Base-by-base conservation (phyloP, 2,113 vertebrate genomes). In the Psammodynastes pulverulentus region DNA sequence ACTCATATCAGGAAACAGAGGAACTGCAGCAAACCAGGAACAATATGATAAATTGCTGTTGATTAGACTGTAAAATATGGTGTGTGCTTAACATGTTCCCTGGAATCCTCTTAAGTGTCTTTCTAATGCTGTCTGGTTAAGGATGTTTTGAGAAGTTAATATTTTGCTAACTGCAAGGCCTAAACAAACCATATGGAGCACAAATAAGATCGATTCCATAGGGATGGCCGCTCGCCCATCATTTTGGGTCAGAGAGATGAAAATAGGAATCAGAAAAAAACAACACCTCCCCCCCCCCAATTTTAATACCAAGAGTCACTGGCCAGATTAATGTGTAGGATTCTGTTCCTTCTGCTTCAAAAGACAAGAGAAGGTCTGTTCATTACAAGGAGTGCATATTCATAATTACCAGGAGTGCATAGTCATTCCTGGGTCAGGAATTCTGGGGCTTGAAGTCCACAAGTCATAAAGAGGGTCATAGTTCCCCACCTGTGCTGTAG, bases 1-100 rank as follows among this genome's bases (percentile, higher is more conserved):
- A 96, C 87, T 97, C 96, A 95, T 84, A 93, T 95, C 95, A 96
- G 96, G 96, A 97, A 97, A 94, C 0, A 0, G 92, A 92, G 94
- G 95, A 92, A 86, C 93, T 91, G 56, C 48, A 88, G 92, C 87
- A 96, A 84, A 95, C 93, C 91, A 92, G 94, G 91, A 96, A 94
- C 94, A 96, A 94, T 46, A 62, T 72, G 39, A 34, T 45, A 26
- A 62, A 45, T 19, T 79, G 51, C 45, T 84, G 93, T 92, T 93
- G 79, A 89, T 86, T 93, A 93, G 84, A 91, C 91, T 93, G 94
- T 88, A 94, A 94, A 96, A 91, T 91, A 93, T 91, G 67, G 3
- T 23, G 90, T 95, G 93, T 93, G 93, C 88, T 92, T 49, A 92
- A 91, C 10, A 3, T 19, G 13, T 29, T 79, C 29, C 46, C 13